These are phyloP conservation scores for Platalea minor DNA, from an alignment of 2,797 vertebrate species.

Conservation along the genomic window DNA sequence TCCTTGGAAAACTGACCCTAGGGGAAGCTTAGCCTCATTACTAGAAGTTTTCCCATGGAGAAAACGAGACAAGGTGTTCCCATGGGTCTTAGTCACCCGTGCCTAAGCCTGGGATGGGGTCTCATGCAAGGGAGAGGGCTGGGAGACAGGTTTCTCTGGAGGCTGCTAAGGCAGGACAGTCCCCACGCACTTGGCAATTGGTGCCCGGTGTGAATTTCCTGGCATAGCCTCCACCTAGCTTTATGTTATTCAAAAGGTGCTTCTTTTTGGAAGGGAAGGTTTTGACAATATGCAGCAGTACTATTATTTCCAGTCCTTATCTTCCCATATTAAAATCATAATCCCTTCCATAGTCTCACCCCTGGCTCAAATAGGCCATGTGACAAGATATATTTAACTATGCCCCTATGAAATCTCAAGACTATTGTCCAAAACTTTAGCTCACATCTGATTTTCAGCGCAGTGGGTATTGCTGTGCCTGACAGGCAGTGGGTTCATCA, in stretches of 20 bases:
- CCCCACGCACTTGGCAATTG: neutral
- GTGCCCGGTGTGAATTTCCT: neutral
- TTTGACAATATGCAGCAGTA: neutral
- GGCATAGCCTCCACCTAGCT: neutral
- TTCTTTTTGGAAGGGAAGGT: neutral
- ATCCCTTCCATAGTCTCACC: neutral
- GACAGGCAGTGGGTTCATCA: neutral
- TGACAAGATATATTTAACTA: slow-evolving; percentile 14
- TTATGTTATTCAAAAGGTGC: neutral
- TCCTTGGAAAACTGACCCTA: neutral
- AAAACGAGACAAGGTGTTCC: neutral
- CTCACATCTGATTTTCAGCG: slow-evolving; percentile 14
- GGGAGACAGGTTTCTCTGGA: neutral
- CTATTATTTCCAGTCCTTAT: neutral
- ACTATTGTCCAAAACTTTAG: slow-evolving; percentile 24
- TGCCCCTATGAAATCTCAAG: neutral
- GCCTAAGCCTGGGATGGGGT: neutral
- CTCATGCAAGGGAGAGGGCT: neutral
- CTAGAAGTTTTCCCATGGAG: neutral
- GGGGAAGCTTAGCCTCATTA: neutral
- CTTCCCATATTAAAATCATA: neutral
- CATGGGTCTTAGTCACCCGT: neutral
- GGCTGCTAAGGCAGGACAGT: neutral
- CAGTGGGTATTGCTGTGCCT: neutral
- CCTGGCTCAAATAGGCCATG: neutral